Evolutionary conservation across 2,113 vertebrate species (phyloP), one percentile per base, ranked within the genome.

Genomic region (Neoarius graeffei): DNA sequence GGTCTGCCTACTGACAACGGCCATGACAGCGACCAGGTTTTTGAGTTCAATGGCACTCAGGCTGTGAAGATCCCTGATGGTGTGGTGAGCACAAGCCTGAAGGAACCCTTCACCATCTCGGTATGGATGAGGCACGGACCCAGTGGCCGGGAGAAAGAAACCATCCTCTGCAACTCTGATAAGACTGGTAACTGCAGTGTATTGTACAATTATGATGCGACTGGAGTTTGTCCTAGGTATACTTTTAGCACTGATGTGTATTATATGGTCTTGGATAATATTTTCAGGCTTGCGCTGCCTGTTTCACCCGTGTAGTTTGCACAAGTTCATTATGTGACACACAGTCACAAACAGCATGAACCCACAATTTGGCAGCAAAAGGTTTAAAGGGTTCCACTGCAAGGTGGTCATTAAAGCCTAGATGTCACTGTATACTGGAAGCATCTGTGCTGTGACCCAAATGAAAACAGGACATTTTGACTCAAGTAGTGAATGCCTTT

Each of bases 41-140:
- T 99, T 77, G 98, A 99, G 92, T 99, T 99, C 74, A 99, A 99
- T 0, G 98, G 98, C 93, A 99, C 98, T 0, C 98, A 99, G 90
- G 97, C 98, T 0, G 96, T 99, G 84, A 97, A 94, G 92, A 91
- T 99, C 71, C 98, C 98, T 0, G 96, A 97, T 0, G 96, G 97
- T 0, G 27, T 97, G 19, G 96, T 98, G 84, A 97, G 94, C 4
- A 91, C 97, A 92, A 96, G 90, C 90, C 94, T 97, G 1, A 96
- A 95, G 88, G 97, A 99, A 85, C 98, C 98, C 7, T 99, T 99
- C 88, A 97, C 96, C 56, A 94, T 99, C 71, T 98, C 98, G 0
- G 97, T 99, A 13, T 99, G 98, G 98, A 99, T 99, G 98, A 94
- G 98, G 81, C 98, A 99, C 0, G 97, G 97, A 74, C 96, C 98